A percentile compares a stretch with the other conserved stretches of the same genome.
Conservation (phyloP, 2,888 invertebrate species). For the Neoascia interrupta region DNA sequence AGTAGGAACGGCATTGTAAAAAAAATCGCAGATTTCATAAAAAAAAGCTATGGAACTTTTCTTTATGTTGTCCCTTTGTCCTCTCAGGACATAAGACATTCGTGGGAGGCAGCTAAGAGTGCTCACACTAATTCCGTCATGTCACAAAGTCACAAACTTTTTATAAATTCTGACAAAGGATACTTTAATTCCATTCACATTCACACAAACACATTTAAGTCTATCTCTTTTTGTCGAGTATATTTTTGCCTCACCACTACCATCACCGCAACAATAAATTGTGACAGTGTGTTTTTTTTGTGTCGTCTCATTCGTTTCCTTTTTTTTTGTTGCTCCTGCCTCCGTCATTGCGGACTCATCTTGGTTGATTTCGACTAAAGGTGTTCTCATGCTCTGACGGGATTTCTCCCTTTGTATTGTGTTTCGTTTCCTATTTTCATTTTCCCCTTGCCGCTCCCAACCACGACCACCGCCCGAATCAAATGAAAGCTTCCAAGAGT, state of each 20-base stretch:
- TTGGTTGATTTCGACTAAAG: too few relatives aligned
- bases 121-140: conserved; percentile 59
- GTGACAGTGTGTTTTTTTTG: conserved; percentile 29
- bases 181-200: conserved; percentile 56
- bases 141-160: conserved; percentile 60
- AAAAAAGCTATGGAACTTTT: neutral
- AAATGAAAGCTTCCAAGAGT: conserved; percentile 36
- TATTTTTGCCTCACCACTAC: neutral
- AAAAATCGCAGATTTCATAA: too few relatives aligned
- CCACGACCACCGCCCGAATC: too few relatives aligned
- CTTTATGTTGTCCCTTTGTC: neutral
- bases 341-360: conserved; percentile 19
- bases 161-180: conserved; percentile 60
- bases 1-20: too few relatives aligned
- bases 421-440: too few relatives aligned
- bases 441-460: too few relatives aligned
- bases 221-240: conserved; percentile 3
- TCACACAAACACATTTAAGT: conserved; percentile 49
- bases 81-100: neutral
- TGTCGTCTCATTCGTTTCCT: conserved; percentile 34
- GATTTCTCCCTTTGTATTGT: too few relatives aligned
- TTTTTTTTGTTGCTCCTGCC: neutral
- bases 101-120: conserved; percentile 12
- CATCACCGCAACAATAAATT: conserved; percentile 4
- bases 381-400: neutral